Evolutionary conservation across 2,888 invertebrate species (phyloP), one percentile per base, ranked within the genome.

Genomic region (Rhagophthalmus giganteus): DNA sequence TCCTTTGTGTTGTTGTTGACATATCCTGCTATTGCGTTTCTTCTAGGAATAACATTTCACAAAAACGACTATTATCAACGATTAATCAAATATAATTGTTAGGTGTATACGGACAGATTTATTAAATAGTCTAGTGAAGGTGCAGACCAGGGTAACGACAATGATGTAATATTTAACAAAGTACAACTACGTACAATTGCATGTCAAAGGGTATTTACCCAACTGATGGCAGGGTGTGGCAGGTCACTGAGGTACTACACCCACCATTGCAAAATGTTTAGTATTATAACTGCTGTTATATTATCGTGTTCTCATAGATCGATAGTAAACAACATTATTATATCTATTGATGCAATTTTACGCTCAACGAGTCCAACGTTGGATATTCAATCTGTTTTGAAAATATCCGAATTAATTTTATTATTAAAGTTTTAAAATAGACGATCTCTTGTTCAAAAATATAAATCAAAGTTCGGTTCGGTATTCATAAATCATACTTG

Each of bases 121-220:
- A 26, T 40, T 33, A 33, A 42, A 42, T 33, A 26, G 33, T 24
- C 8, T 4, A 24, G 13, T 31, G 33, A 41, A 35, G 41, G 25
- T n/a, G 31, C 41, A 31, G 41, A 41, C 41, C 6, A 26, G 37
- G 11, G 11, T 24, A 34, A 41, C 12, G 40, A 32, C 32, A 32
- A 31, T 47, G 39, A 26, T 26, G 32, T 33, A 47, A 44, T 12
- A 12, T 28, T 28, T 42, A 20, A 28, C 37, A 49, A 48, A 27
- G 15, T 14, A 50, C 45, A 51, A 40, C 54, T 49, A 51, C 66
- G 15, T 14, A 50, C 45, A 51, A 40, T 57, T 49, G 54, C 66
- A 67, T 69, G 69, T 69, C 67, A 67, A 65, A 68, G 70, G 68
- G 68, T 69, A 70, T 68, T 69, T 66, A 67, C 66, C 60, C 64